phyloP scores from a whole-genome alignment of 2,888 invertebrate genomes.

The Palloptera scutellata region DNA sequence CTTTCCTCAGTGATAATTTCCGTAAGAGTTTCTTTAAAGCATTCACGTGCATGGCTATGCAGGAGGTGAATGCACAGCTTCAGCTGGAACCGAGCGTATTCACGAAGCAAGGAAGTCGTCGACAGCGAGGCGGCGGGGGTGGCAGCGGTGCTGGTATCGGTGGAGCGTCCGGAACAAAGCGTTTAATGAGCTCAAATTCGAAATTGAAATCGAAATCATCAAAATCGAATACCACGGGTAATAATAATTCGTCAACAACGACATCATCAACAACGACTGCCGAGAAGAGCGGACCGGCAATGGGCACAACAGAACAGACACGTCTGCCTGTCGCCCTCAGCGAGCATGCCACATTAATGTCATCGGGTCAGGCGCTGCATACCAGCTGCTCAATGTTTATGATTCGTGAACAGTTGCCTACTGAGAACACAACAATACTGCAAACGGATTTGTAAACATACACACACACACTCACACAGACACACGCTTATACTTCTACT shows the following conservation, averaged over 20 bases:
- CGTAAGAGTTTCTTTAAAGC: conserved; percentile 94
- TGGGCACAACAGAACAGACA: not conserved
- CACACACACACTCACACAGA: too few relatives aligned
- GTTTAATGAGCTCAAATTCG: not conserved
- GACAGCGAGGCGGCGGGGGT: not conserved
- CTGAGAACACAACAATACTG: not conserved
- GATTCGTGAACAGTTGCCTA: not conserved
- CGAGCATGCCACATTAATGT: conserved; percentile 13
- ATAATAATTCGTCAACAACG: not conserved
- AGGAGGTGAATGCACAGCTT: conserved; percentile 85
- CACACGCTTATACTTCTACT: too few relatives aligned
- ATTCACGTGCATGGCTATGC: conserved; percentile 86
- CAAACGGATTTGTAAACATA: conserved; percentile 28
- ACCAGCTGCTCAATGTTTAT: not conserved
- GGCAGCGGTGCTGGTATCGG: not conserved
- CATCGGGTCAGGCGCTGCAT: conserved; percentile 8
- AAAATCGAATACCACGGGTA: not conserved
- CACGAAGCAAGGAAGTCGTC: conserved; percentile 52
- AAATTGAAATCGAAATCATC: not conserved
- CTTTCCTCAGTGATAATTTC: conserved; percentile 92
- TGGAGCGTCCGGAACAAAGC: not conserved
- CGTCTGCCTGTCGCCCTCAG: not conserved
- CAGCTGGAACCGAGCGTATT: conserved; percentile 89
- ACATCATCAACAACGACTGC: conserved; percentile 14
- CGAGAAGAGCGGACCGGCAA: not conserved